phyloP scores from a whole-genome alignment of 2,797 vertebrate genomes.

The Ciconia nigra region DNA sequence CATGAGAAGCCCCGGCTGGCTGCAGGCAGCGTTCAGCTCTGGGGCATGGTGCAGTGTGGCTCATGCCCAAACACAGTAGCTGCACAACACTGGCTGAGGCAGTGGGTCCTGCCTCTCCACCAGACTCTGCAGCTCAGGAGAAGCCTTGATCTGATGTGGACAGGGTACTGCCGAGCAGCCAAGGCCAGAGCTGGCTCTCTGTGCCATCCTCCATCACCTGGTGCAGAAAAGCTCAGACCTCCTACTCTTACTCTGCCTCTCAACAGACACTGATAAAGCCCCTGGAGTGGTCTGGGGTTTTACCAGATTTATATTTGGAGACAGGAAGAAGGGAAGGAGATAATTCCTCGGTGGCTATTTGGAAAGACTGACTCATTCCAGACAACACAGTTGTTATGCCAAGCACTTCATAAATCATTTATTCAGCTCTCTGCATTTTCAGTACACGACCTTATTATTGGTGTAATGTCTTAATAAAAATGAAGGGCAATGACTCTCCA shows the following conservation, averaged over 20 bases:
- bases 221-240: not conserved
- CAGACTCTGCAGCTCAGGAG: not conserved
- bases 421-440: slow-evolving; percentile 25
- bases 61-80: not conserved
- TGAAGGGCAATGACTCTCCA: not conserved
- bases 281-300: not conserved
- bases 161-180: not conserved
- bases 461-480: slow-evolving; percentile 33
- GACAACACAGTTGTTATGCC: not conserved
- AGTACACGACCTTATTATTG: slow-evolving; percentile 9
- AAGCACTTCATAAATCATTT: slow-evolving; percentile 50
- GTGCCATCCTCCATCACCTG: not conserved
- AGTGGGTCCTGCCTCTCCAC: not conserved
- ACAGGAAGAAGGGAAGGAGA: not conserved
- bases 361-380: slow-evolving; percentile 1
- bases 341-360: not conserved
- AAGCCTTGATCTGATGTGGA: not conserved
- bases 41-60: not conserved
- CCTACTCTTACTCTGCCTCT: not conserved
- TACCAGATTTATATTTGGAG: not conserved
- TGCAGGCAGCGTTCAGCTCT: not conserved
- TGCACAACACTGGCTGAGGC: not conserved
- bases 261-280: not conserved
- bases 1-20: not conserved
- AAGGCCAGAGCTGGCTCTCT: not conserved